phyloP scores from a whole-genome alignment of 2,888 invertebrate genomes.

The Nineta flava region DNA sequence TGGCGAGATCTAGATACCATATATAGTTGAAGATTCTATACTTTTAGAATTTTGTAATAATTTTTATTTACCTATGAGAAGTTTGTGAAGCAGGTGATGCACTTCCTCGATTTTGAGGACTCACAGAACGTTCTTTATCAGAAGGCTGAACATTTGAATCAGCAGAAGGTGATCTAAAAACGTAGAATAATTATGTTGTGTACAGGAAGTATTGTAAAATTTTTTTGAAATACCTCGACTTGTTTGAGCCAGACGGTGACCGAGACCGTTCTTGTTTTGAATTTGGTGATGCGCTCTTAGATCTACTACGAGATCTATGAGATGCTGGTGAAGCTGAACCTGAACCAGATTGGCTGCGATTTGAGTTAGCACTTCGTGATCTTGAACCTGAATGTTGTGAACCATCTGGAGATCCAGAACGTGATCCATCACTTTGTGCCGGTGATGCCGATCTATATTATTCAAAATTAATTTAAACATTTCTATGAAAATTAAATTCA shows the following conservation, averaged over 20 bases:
- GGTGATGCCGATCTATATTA: not conserved
- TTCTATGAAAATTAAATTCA: not conserved
- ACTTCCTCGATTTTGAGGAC: no score
- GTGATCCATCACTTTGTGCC: not conserved
- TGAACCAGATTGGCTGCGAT: conserved; percentile 19
- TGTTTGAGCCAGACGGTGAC: conserved; percentile 17
- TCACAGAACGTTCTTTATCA: no score
- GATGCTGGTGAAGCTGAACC: conserved; percentile 13
- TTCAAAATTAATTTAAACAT: not conserved
- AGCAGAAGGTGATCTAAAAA: no score
- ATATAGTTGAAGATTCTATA: not conserved
- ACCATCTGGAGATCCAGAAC: not conserved
- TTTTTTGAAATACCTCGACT: not conserved
- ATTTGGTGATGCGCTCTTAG: conserved; percentile 8
- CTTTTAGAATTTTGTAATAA: not conserved
- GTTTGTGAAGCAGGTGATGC: no score
- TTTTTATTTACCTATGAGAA: no score
- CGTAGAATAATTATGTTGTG: no score
- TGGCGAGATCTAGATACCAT: not conserved
- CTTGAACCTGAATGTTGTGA: not conserved
- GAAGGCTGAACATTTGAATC: no score
- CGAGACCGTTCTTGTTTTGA: conserved; percentile 6
- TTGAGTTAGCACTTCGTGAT: conserved; percentile 13
- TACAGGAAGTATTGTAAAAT: no score
- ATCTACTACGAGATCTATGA: conserved; percentile 10